These are phyloP conservation scores for Mungos mungo DNA, from an alignment of 2,113 vertebrate genomes.

Conservation along the genomic window DNA sequence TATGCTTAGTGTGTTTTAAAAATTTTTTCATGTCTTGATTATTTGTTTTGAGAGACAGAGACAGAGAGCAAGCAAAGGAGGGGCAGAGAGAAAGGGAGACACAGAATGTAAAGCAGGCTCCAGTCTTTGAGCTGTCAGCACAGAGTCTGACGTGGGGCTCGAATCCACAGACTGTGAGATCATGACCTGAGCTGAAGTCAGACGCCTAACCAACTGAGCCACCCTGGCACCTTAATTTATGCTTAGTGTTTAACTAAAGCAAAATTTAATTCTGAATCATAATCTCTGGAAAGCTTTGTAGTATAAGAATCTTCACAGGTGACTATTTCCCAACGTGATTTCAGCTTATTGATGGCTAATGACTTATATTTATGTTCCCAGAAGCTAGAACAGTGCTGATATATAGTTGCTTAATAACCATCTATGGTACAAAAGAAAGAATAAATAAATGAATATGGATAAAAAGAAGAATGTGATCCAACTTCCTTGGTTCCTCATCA, in stretches of 20 bases:
- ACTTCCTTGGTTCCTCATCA: background rate
- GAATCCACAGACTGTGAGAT: too few species aligned
- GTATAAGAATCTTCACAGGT: background rate
- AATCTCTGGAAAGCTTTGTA: background rate
- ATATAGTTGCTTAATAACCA: background rate
- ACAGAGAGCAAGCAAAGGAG: too few species aligned
- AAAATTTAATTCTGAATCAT: background rate
- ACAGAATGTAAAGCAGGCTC: too few species aligned
- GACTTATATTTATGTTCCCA: background rate
- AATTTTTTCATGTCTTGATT: too few species aligned
- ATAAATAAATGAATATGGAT: background rate
- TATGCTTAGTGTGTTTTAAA: background rate
- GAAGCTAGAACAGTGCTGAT: background rate
- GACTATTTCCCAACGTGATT: background rate
- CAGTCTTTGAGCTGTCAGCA: too few species aligned
- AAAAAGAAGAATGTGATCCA: background rate
- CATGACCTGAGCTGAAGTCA: too few species aligned
- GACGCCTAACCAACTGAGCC: too few species aligned
- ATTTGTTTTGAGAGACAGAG: too few species aligned
- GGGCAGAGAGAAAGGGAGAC: too few species aligned
- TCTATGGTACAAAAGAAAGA: background rate
- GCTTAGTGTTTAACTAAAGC: background rate
- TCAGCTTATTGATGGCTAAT: background rate
- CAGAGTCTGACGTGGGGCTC: too few species aligned
- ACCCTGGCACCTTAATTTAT: background rate